These are phyloP conservation scores for Jaculus jaculus DNA, from an alignment of 2,113 vertebrate species.

Conservation along the genomic window DNA sequence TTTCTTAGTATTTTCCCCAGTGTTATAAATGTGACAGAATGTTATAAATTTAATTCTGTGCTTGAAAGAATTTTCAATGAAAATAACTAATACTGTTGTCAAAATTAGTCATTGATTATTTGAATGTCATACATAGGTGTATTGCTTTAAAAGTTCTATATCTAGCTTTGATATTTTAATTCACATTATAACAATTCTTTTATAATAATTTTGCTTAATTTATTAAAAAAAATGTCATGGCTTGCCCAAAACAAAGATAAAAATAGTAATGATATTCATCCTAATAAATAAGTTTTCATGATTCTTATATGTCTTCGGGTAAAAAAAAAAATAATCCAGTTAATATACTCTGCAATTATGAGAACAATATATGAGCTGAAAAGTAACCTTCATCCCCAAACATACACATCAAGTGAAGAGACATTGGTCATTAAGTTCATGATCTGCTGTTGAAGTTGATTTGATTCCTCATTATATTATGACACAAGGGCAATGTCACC, in stretches of 20 bases:
- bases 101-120: neutral
- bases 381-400: neutral
- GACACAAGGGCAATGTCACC: neutral
- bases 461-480: neutral
- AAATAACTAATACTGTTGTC: neutral
- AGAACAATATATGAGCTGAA: neutral
- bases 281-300: neutral
- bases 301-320: neutral
- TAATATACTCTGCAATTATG: neutral
- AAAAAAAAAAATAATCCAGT: neutral
- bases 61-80: neutral
- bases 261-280: neutral
- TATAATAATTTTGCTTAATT: neutral
- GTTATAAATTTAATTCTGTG: neutral
- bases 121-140: neutral
- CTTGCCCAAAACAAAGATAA: neutral
- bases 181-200: neutral
- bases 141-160: neutral
- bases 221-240: neutral
- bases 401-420: neutral
- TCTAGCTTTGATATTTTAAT: neutral
- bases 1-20: neutral
- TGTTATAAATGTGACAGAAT: neutral
- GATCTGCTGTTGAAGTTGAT: constrained; percentile 11
- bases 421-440: neutral